Evolutionary conservation across 2,113 vertebrate genomes (phyloP), one percentile per base, ranked within the genome.

Genomic region (Ctenomys sociabilis): DNA sequence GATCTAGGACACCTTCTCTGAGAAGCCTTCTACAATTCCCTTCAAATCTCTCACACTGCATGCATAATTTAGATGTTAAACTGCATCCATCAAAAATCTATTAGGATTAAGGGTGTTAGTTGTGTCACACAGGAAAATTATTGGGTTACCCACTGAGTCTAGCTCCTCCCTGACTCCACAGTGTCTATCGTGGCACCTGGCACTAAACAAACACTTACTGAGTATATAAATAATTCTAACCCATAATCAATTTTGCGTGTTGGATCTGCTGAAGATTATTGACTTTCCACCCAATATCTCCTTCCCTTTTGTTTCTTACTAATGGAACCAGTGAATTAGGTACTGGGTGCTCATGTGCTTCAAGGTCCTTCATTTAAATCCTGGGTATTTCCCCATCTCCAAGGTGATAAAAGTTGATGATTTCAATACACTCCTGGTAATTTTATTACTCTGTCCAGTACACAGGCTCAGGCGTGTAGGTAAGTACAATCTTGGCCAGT

Each of bases 21-120:
- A 70, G 88, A 92, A 94, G 45, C 32, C 89, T 89, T 83, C 82
- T 63, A 7, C 17, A 40, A 72, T 84, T 80, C 26, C 22, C 94
- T 52, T 73, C 63, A 63, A 37, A 63, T 73, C 37, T 75, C 21
- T 88, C 68, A 80, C 21, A 32, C 5, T 59, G 30, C 40, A 32
- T 59, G 63, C 40, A 1, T 64, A 64, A 26, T 9, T 6, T 35
- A n/a, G 68, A 57, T 45, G 61, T 59, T 35, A 26, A 43, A 85
- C 40, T 89, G 54, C 77, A 37, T 37, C 37, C 45, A 13, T 30
- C 73, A 81, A 16, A 16, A 28, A 5, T 73, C 54, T 61, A 21
- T 37, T 77, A 43, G 26, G 78, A 32, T 81, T 93, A 63, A 81
- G 73, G 49, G 32, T 3, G 26, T 28, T 52, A 64, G 22, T 92